These are phyloP conservation scores for Tipula lateralis DNA, from an alignment of 2,888 invertebrate genomes.

Conservation along the genomic window DNA sequence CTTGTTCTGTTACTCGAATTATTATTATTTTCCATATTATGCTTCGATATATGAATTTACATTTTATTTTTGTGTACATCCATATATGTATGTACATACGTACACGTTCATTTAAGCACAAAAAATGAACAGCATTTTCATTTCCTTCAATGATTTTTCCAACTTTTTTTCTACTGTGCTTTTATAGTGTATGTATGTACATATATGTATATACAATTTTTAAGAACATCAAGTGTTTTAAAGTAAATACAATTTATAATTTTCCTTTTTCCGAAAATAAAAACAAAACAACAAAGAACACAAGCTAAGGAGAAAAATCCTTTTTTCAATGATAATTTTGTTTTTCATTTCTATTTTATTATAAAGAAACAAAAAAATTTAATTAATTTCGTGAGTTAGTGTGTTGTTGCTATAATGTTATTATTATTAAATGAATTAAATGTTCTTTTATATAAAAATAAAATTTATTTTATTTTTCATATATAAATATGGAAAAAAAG, in stretches of 20 bases:
- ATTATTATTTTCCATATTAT: neutral
- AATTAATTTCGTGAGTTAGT: slow-evolving; percentile 5
- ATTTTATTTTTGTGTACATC: too few species aligned
- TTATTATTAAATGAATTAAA: slow-evolving; percentile 24
- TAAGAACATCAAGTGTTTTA: neutral
- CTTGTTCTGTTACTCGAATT: neutral
- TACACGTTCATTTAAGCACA: neutral
- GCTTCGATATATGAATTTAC: too few species aligned
- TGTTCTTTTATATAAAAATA: neutral
- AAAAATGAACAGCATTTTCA: neutral
- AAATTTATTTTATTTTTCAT: neutral
- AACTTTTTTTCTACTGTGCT: neutral
- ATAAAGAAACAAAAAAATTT: neutral
- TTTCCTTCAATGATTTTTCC: neutral
- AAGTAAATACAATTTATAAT: slow-evolving; percentile 12
- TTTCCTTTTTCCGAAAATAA: neutral
- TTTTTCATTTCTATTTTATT: neutral
- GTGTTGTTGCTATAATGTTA: neutral
- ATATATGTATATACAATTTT: neutral
- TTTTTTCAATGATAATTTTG: slow-evolving; percentile 3
- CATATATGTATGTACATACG: neutral
- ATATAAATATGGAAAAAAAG: neutral
- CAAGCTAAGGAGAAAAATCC: neutral
- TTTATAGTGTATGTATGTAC: neutral
- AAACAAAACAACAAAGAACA: neutral